These are phyloP conservation scores for Rapana venosa DNA, from an alignment of 2,888 invertebrate species.

Conservation along the genomic window DNA sequence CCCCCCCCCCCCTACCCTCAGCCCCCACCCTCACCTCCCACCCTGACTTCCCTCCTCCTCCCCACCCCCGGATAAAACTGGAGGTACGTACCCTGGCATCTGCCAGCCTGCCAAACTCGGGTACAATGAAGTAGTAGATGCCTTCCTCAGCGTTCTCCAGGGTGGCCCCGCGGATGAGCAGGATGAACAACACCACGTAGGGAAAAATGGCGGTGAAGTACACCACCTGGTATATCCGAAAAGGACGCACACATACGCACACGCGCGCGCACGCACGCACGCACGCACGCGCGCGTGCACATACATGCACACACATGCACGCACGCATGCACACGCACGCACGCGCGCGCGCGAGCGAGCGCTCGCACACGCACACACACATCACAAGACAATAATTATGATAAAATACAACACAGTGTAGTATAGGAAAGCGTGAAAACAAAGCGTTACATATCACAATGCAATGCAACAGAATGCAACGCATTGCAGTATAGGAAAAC, in stretches of 20 bases:
- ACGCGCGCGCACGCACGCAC: not conserved
- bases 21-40: no score
- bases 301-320: slow-evolving; percentile 32
- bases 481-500: no score
- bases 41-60: no score
- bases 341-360: not conserved
- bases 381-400: not conserved
- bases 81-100: slow-evolving; percentile 68
- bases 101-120: slow-evolving; percentile 66
- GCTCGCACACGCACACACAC: not conserved
- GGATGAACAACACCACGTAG: slow-evolving; percentile 74
- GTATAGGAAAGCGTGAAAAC: no score
- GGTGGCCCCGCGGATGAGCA: slow-evolving; percentile 74
- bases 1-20: no score
- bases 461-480: no score
- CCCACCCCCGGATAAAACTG: no score
- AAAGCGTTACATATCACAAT: no score
- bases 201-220: slow-evolving; percentile 77
- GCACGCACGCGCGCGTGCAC: no score
- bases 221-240: slow-evolving; percentile 41
- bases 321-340: not conserved
- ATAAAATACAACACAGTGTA: no score
- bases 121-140: slow-evolving; percentile 73
- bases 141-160: slow-evolving; percentile 73
- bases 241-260: not conserved